Percentiles rank a stretch among this genome's conserved stretches.
phyloP scores from a whole-genome alignment of 2,113 vertebrate species.

The Tupaia chinensis region DNA sequence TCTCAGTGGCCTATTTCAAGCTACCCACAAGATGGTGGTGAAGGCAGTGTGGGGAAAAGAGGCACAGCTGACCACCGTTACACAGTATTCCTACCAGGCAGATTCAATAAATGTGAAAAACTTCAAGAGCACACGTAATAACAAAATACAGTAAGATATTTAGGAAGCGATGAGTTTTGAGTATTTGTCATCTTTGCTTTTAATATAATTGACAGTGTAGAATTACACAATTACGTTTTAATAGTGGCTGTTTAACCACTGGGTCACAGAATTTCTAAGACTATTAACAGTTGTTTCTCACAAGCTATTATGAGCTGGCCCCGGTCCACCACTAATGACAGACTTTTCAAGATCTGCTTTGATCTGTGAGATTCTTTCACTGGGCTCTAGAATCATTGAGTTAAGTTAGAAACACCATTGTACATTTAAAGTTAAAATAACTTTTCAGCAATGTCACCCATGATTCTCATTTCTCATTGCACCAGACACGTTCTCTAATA shows the following conservation, averaged over 20 bases:
- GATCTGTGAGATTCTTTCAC: neutral
- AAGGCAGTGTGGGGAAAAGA: neutral
- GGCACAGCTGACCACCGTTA: neutral
- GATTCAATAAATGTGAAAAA: conserved; percentile 2
- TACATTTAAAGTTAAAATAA: conserved; percentile 78
- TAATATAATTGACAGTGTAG: conserved; percentile 28
- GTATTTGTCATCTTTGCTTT: neutral
- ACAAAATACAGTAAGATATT: conserved; percentile 10
- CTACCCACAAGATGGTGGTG: neutral
- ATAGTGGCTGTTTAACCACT: neutral
- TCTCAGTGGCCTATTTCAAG: neutral
- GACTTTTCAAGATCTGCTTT: conserved; percentile 19
- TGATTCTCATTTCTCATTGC: conserved; percentile 76
- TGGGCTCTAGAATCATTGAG: conserved; percentile 66
- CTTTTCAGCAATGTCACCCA: conserved; percentile 67
- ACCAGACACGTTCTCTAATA: conserved; percentile 79
- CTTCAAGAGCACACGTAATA: neutral
- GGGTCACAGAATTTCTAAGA: conserved; percentile 26
- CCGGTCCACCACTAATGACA: neutral
- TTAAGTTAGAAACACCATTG: conserved; percentile 72
- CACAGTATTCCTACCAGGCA: neutral
- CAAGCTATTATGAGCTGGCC: neutral
- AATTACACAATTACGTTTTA: neutral
- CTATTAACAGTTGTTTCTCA: neutral
- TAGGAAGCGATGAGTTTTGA: neutral